Evolutionary conservation across 92 coral and sea anemone genomes (phyloP).

Genomic region (Heteractis magnifica): DNA sequence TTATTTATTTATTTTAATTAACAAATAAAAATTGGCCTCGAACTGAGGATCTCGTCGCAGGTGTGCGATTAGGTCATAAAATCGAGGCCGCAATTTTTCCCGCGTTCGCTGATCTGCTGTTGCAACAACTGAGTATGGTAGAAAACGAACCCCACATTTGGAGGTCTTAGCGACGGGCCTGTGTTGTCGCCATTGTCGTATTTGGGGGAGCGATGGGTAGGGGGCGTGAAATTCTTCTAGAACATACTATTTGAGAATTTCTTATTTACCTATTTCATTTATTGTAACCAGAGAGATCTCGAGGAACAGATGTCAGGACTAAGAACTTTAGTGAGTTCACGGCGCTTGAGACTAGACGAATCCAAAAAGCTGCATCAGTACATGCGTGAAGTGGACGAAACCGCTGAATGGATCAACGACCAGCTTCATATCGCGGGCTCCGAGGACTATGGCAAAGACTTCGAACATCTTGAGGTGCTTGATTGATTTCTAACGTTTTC

Average conservation of each 20-base stretch:
- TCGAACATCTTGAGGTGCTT: constrained; percentile 85
- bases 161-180: too few species aligned
- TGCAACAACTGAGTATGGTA: too few species aligned
- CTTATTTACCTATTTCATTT: too few species aligned
- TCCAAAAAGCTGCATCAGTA: constrained; percentile 85
- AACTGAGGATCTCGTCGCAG: too few species aligned
- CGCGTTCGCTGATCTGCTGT: too few species aligned
- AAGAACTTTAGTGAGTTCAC: constrained; percentile 67
- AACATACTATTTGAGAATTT: too few species aligned
- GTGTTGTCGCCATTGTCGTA: too few species aligned
- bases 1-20: too few species aligned
- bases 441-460: constrained; percentile 96
- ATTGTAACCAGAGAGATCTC: constrained; percentile 69
- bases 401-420: constrained; percentile 90
- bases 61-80: too few species aligned
- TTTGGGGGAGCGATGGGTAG: too few species aligned
- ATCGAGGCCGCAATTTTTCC: too few species aligned
- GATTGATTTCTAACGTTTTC: not conserved
- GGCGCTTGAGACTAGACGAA: constrained; percentile 79
- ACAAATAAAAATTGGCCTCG: not conserved
- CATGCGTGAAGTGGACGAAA: constrained; percentile 87
- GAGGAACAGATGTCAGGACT: constrained; percentile 89
- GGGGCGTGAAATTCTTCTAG: not conserved
- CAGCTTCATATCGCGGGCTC: constrained; percentile 85
- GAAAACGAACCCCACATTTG: too few species aligned